A percentile compares a stretch with the other conserved stretches of the same genome.
phyloP scores from a whole-genome alignment of 2,888 invertebrate genomes.

The Rotaria macrura region DNA sequence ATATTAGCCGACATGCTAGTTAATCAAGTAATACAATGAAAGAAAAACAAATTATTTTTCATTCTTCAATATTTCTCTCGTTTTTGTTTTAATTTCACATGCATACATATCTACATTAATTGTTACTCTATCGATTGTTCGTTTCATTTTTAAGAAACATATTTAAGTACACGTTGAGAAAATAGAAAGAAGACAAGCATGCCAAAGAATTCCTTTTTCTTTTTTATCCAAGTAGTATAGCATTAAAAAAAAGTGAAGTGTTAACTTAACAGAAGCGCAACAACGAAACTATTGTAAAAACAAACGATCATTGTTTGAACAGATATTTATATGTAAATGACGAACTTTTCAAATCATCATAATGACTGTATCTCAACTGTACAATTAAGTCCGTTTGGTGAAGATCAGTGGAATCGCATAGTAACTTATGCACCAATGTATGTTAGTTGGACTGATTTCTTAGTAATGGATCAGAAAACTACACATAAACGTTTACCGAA shows the following conservation, averaged over 20 bases:
- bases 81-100: too few relatives aligned
- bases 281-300: not conserved
- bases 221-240: not conserved
- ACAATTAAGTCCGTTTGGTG: constrained; percentile 6
- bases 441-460: not conserved
- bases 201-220: not conserved
- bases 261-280: not conserved
- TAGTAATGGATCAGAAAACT: not conserved
- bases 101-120: too few relatives aligned
- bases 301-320: not conserved
- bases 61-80: too few relatives aligned
- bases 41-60: too few relatives aligned
- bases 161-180: too few relatives aligned
- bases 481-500: not conserved
- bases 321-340: not conserved
- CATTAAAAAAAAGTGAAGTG: not conserved
- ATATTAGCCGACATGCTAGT: too few relatives aligned
- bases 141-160: too few relatives aligned
- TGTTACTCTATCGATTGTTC: too few relatives aligned
- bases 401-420: constrained; percentile 7
- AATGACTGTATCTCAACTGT: not conserved
- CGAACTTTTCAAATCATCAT: not conserved
- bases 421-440: not conserved
- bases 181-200: not conserved
- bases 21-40: too few relatives aligned